Evolutionary conservation across 2,113 vertebrate species (phyloP).

Genomic region (Oophaga pumilio): DNA sequence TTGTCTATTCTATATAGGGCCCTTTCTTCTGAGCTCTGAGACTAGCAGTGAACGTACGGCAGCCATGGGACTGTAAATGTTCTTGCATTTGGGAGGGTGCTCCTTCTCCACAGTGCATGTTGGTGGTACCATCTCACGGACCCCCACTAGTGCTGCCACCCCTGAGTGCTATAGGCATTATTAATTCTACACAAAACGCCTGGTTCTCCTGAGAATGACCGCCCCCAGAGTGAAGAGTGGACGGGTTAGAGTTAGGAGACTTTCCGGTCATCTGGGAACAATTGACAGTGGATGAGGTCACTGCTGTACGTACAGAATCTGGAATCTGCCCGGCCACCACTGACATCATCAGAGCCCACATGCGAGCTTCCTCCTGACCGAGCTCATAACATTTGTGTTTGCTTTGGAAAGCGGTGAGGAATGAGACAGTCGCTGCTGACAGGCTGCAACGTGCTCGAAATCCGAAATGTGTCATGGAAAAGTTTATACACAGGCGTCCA

Average conservation of each 20-base stretch:
- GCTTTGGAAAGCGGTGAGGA: conserved; percentile 13
- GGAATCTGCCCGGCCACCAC: conserved; percentile 11
- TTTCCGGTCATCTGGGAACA: conserved; percentile 33
- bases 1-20: too few relatives aligned
- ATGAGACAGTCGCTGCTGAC: conserved; percentile 34
- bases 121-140: neutral
- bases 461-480: conserved; percentile 32
- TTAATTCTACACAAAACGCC: neutral
- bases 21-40: too few relatives aligned
- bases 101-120: neutral
- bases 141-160: neutral
- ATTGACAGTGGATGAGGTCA: conserved; percentile 25
- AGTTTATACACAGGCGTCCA: conserved; percentile 5
- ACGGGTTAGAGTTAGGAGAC: neutral
- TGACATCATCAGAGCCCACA: conserved; percentile 37
- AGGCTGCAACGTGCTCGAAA: conserved; percentile 17
- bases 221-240: neutral
- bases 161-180: neutral
- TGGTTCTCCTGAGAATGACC: neutral
- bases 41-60: too few relatives aligned
- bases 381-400: conserved; percentile 9
- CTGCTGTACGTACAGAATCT: neutral
- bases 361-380: neutral
- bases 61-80: too few relatives aligned
- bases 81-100: too few relatives aligned